Percentiles rank a stretch among this genome's conserved stretches.
Evolutionary conservation across 2,113 vertebrate species (phyloP).

Genomic region (Myocastor coypus): DNA sequence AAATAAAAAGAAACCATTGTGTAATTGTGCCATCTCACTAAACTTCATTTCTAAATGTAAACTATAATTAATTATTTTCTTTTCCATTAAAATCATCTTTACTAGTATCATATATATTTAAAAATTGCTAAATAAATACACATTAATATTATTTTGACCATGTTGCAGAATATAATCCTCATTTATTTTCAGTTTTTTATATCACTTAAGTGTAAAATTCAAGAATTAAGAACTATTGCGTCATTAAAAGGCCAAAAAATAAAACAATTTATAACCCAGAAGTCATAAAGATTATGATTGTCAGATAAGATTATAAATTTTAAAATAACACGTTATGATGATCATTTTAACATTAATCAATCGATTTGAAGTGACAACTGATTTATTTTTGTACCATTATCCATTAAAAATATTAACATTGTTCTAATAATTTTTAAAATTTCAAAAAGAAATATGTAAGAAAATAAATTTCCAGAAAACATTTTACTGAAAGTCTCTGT

Average conservation of each 20-base stretch:
- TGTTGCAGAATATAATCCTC: background rate
- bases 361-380: background rate
- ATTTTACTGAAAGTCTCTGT: constrained; percentile 65
- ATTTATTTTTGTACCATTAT: background rate
- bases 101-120: background rate
- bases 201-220: background rate
- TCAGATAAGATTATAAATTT: background rate
- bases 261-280: constrained; percentile 21
- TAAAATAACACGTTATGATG: background rate
- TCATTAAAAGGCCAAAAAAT: background rate
- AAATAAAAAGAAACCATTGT: constrained; percentile 31
- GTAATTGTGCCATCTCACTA: background rate
- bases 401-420: background rate
- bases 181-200: background rate
- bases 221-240: constrained; percentile 7
- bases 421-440: background rate
- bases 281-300: background rate
- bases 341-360: constrained; percentile 11
- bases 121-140: background rate
- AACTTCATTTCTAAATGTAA: constrained; percentile 45
- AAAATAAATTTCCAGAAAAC: constrained; percentile 47
- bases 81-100: background rate
- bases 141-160: background rate
- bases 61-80: background rate
- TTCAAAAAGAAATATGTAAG: constrained; percentile 52